A percentile compares a stretch with the other conserved stretches of the same genome.
phyloP scores from a whole-genome alignment of 2,113 vertebrate genomes.

The Podiceps cristatus region DNA sequence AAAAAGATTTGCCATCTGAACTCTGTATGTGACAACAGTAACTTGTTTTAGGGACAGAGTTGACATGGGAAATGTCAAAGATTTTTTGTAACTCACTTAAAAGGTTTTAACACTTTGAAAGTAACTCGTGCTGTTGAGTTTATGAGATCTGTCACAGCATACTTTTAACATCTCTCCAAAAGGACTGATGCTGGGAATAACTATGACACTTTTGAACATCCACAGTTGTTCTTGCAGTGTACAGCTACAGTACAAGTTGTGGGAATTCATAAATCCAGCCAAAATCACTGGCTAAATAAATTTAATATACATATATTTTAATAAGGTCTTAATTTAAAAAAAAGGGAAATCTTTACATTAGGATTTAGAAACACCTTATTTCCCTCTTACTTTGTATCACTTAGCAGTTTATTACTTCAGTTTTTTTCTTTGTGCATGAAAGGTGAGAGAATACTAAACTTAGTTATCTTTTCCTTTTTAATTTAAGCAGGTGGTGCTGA shows the following conservation, averaged over 20 bases:
- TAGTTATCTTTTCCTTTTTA: not conserved
- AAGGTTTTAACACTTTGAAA: not conserved
- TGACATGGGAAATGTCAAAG: not conserved
- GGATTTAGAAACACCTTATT: not conserved
- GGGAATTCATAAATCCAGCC: not conserved
- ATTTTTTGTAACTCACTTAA: not conserved
- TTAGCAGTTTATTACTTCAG: not conserved
- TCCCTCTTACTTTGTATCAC: not conserved
- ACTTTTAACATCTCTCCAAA: not conserved
- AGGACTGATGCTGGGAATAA: not conserved
- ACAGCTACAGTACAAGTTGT: not conserved
- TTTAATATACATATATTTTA: not conserved
- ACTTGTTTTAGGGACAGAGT: not conserved
- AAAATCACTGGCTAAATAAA: not conserved
- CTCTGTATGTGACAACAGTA: not conserved
- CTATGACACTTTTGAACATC: not conserved
- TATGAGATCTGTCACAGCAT: not conserved
- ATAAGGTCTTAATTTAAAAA: not conserved
- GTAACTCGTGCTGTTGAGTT: not conserved
- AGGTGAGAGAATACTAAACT: not conserved
- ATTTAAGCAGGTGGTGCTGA: conserved; percentile 10
- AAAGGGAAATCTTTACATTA: not conserved
- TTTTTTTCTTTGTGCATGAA: not conserved
- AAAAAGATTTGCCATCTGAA: not conserved
- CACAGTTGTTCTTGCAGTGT: not conserved